Evolutionary conservation across 2,113 vertebrate genomes (phyloP).

Genomic region (Vidua macroura): DNA sequence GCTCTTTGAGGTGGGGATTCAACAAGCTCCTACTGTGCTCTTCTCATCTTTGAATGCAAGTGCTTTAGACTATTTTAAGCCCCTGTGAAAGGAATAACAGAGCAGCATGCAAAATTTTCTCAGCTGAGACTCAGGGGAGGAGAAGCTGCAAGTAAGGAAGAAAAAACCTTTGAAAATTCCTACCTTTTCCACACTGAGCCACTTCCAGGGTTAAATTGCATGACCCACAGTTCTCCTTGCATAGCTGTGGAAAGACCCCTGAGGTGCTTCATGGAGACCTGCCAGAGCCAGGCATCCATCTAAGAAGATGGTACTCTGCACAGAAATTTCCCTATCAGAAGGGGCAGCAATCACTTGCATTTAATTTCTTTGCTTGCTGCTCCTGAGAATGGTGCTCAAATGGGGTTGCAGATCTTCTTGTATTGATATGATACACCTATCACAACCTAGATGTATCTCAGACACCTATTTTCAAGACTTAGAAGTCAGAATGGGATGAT

Average conservation of each 20-base stretch:
- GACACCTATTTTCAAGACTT: background rate
- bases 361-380: background rate
- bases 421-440: background rate
- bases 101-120: conserved; percentile 8
- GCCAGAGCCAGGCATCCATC: background rate
- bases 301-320: background rate
- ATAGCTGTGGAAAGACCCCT: background rate
- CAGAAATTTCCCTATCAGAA: background rate
- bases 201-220: background rate
- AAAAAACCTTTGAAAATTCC: background rate
- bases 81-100: background rate
- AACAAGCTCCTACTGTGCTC: background rate
- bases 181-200: background rate
- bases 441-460: background rate
- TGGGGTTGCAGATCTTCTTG: background rate
- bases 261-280: background rate
- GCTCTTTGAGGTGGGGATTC: background rate
- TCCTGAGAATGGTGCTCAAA: background rate
- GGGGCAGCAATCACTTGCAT: background rate
- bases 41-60: background rate
- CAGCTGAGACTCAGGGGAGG: background rate
- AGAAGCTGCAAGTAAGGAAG: background rate
- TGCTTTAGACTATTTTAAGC: conserved; percentile 16
- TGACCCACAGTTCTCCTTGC: background rate
- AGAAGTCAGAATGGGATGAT: background rate